Percentiles rank a stretch among this genome's conserved stretches.
Evolutionary conservation across 1,140 invertebrate genomes (phyloP).

Genomic region (Melanaphis sacchari): DNA sequence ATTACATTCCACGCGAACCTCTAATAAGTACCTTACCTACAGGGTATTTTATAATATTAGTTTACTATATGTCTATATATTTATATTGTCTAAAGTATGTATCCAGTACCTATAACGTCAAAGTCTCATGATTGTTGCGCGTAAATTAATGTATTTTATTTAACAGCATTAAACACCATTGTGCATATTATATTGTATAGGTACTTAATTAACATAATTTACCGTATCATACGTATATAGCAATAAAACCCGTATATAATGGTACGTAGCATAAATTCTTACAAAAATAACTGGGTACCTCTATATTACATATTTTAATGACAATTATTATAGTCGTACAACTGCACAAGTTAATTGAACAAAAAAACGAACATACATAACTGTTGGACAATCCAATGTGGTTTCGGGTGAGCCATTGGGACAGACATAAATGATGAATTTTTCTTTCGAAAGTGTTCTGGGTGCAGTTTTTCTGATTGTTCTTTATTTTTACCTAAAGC

Average conservation of each 20-base stretch:
- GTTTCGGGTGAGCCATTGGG: not conserved
- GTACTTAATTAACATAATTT: not conserved
- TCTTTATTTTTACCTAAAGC: too few species aligned
- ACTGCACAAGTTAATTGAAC: not conserved
- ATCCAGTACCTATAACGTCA: not conserved
- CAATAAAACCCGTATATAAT: conserved; percentile 2
- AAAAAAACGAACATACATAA: not conserved
- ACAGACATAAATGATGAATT: not conserved
- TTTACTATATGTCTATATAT: not conserved
- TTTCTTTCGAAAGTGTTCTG: not conserved
- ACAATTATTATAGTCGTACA: not conserved
- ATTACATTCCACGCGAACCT: not conserved
- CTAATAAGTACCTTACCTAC: not conserved
- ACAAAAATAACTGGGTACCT: not conserved
- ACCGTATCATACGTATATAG: not conserved
- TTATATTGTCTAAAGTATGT: not conserved
- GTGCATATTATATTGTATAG: not conserved
- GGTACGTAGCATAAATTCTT: not conserved
- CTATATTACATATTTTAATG: not conserved
- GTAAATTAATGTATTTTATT: not conserved
- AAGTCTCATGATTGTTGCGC: not conserved
- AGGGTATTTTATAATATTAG: not conserved
- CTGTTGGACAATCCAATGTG: not conserved
- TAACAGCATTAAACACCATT: not conserved
- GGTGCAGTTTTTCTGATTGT: not conserved